Evolutionary conservation across 2,113 vertebrate species (phyloP), one percentile per base, ranked within the genome.

Genomic region (Leptobrachium ailaonicum): DNA sequence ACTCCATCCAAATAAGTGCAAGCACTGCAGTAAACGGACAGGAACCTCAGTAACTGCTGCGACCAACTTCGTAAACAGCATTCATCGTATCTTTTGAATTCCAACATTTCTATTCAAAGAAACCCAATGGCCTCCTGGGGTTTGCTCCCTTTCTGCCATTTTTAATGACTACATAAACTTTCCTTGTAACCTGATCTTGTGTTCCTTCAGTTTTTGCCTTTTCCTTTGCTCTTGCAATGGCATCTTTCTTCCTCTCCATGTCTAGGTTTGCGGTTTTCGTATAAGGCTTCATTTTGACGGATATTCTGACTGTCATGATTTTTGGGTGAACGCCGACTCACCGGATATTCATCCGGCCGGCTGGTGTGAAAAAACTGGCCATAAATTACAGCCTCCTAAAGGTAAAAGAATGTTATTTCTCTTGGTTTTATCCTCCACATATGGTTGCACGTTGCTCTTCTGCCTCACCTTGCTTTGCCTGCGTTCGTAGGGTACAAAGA

Each of bases 281-380:
- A 91, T 99, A 80, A 93, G 96, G 6, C 96, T 99, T 60, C 98
- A 99, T 90, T 98, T 99, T 7, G 98, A 99, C 53, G 97, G 98
- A 71, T 98, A 99, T 86, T 97, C 96, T 0, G 98, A 99, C 84
- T 96, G 96, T 87, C 97, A 99, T 0, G 98, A 99, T 90, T 99
- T 99, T 90, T 99, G 98, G 98, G 93, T 99, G 84, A 99, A 98
- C 2, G 96, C 94, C 64, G 96, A 97, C 87, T 98, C 95, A 7
- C 92, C 96, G 0, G 95, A 99, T 88, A 95, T 99, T 87, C 97
- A 99, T 80, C 92, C 95, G 0, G 90, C 95, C 1, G 97, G 96
- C 82, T 99, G 98, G 98, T 97, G 95, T 82, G 97, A 99, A 87
- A 96, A 94, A 89, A 98, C 96, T 0, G 95, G 94, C 9, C 98